Conservation (phyloP, 2,797 vertebrate species). For the Uromys caudimaculatus region DNA sequence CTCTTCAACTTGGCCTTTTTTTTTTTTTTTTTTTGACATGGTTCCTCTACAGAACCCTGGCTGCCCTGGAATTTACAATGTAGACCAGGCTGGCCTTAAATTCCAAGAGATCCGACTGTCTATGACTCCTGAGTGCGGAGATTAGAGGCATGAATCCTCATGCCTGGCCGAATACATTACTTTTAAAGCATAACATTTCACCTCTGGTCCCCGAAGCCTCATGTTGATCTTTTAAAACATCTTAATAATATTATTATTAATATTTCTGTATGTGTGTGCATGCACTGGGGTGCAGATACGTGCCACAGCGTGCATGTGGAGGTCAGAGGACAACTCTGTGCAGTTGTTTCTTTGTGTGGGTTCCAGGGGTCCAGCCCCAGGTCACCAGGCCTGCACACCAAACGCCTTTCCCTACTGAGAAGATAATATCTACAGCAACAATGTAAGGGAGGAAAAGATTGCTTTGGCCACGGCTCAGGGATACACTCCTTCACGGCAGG, state of each 20-base stretch:
- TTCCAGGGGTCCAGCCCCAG: background rate
- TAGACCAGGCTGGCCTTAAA: background rate
- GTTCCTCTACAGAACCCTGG: background rate
- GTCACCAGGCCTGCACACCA: background rate
- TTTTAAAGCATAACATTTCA: background rate
- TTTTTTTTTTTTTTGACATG: no score
- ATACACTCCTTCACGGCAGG: background rate
- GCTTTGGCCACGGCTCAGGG: background rate
- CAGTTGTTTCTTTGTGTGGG: background rate
- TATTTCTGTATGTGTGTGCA: background rate
- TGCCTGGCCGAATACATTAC: background rate
- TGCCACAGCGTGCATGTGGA: no score
- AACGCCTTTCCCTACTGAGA: background rate
- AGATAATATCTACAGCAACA: background rate
- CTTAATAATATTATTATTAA: background rate
- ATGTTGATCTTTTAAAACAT: background rate
- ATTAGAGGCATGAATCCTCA: background rate
- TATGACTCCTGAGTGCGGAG: background rate
- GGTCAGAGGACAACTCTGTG: background rate
- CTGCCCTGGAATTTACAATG: background rate
- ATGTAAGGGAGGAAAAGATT: background rate
- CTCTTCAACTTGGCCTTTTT: background rate
- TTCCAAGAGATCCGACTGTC: background rate
- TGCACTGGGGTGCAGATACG: background rate
- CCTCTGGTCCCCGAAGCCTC: background rate